These are phyloP conservation scores for Papilio dardanus DNA, from an alignment of 1,140 invertebrate genomes.

Conservation along the genomic window DNA sequence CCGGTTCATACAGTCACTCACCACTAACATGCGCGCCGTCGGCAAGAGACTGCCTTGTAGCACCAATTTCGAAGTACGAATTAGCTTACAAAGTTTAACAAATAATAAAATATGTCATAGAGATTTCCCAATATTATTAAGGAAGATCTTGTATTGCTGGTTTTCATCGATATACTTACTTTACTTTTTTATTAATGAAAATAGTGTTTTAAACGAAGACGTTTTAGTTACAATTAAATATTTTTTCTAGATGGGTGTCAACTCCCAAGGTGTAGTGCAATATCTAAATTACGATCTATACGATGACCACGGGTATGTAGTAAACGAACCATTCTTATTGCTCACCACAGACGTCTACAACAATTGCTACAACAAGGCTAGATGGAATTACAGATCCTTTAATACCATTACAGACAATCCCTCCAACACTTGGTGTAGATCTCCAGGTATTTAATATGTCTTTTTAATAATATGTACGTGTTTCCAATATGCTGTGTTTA, in stretches of 20 bases:
- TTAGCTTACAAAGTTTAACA: no score
- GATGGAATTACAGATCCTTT: slow-evolving; percentile 83
- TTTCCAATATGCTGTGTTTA: no score
- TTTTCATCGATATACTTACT: no score
- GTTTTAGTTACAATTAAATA: no score
- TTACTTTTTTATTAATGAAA: no score
- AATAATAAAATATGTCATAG: no score
- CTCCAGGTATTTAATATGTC: slow-evolving; percentile 81
- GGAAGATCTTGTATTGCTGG: no score
- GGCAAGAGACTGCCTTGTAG: slow-evolving; percentile 85
- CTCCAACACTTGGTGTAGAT: slow-evolving; percentile 83
- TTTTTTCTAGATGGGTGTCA: slow-evolving; percentile 82
- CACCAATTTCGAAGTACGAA: slow-evolving; percentile 84
- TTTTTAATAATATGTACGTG: not conserved
- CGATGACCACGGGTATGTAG: slow-evolving; percentile 84
- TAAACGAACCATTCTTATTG: slow-evolving; percentile 79
- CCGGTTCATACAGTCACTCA: slow-evolving; percentile 80
- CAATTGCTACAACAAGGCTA: slow-evolving; percentile 82
- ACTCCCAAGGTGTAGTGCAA: slow-evolving; percentile 85
- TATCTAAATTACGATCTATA: slow-evolving; percentile 84
- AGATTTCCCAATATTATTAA: no score
- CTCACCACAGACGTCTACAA: slow-evolving; percentile 44
- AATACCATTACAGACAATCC: slow-evolving; percentile 85
- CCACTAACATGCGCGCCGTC: slow-evolving; percentile 84
- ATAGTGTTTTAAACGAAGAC: no score